phyloP scores from a whole-genome alignment of 2,797 vertebrate genomes.

The Lagodon rhomboides region DNA sequence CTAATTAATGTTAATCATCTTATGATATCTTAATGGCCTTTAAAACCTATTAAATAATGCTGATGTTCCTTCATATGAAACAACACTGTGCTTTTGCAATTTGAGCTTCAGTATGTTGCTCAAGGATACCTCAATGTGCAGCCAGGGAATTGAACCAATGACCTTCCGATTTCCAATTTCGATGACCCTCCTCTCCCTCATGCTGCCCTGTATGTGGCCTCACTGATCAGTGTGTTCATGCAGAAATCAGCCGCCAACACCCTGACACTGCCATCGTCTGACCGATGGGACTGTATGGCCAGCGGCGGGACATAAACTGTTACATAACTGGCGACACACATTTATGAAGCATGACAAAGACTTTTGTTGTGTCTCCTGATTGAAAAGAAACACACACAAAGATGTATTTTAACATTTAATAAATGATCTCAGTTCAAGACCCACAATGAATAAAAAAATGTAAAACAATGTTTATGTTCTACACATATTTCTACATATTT shows the following conservation, averaged over 20 bases:
- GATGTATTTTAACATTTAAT: slow-evolving; percentile 69
- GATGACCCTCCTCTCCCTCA: neutral
- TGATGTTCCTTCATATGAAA: too few relatives aligned
- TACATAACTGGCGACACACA: neutral
- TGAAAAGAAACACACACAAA: slow-evolving; percentile 28
- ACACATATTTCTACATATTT: slow-evolving; percentile 59
- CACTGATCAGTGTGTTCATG: slow-evolving; percentile 17
- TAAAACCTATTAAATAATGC: too few relatives aligned
- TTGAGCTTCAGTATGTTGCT: too few relatives aligned
- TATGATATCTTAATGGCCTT: too few relatives aligned
- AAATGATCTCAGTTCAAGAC: slow-evolving; percentile 61
- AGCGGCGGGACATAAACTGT: neutral
- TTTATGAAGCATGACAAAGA: neutral
- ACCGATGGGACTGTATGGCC: neutral
- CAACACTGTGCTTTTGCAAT: too few relatives aligned
- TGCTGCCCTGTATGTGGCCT: neutral
- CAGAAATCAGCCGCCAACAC: slow-evolving; percentile 7
- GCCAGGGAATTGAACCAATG: too few relatives aligned
- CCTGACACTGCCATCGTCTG: slow-evolving; percentile 11
- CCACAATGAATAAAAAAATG: slow-evolving; percentile 66
- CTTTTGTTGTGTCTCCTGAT: neutral
- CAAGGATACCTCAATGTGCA: too few relatives aligned
- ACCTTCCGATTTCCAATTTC: too few relatives aligned
- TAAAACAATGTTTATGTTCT: slow-evolving; percentile 56
- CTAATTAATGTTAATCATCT: too few relatives aligned